Evolutionary conservation across 2,888 invertebrate species (phyloP), one percentile per base, ranked within the genome.

Genomic region (Hydraecia micacea): DNA sequence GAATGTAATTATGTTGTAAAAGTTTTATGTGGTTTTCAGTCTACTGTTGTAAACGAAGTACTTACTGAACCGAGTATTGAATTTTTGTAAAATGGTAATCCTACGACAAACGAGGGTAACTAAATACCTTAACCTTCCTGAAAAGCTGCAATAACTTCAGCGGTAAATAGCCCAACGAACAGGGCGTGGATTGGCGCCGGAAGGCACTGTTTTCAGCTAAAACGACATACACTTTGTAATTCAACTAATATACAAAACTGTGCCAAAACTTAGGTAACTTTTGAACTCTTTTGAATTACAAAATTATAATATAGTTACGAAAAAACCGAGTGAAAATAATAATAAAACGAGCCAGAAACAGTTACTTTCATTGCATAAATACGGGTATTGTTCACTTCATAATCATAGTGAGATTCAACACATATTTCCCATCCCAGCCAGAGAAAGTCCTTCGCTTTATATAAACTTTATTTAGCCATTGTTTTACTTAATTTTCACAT

Each of bases 321-420:
- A 83, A 85, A 88, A 83, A 83, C 82, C 81, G 79, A 91, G 90
- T 86, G 89, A 90, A 87, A 86, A 81, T 79, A 76, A 86, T 86
- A 86, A 90, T 86, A 89, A 87, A 77, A 79, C 69, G 84, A 91
- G 18, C 68, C 52, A 85, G 89, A 91, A 92, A 93, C 92, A 90
- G 91, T 95, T 91, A 95, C 94, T 95, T 95, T 95, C 95, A 82
- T 96, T 96, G 93, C 95, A 95, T 95, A 95, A 95, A 95, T 90
- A 89, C 88, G 76, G 83, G 92, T 93, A 94, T 94, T 95, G 94
- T 94, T 93, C 90, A 89, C n/a, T 69, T 80, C 73, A 86, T 86
- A 89, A 87, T 81, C 79, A 60, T 65, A 80, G 86, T 77, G 84
- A 84, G 86, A 87, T 85, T 84, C 82, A 75, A 79, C 73, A 67